Evolutionary conservation across 2,888 invertebrate genomes (phyloP), one percentile per base, ranked within the genome.

Genomic region (Coelinius sp.): DNA sequence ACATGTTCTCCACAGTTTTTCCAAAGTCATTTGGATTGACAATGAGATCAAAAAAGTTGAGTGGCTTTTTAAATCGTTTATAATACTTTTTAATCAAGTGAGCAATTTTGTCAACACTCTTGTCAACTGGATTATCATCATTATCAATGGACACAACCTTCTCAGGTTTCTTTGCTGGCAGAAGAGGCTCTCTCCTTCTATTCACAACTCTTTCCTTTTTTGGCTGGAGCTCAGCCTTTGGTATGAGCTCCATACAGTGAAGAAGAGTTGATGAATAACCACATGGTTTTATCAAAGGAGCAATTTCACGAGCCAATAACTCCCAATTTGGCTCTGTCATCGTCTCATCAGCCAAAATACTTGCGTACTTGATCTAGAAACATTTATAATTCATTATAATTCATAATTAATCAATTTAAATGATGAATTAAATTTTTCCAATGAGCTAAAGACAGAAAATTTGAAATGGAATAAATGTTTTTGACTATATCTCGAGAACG

Each of bases 1-100:
- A 90, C 49, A 92, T 89, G 80, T 93, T 93, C 88, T 93, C 92
- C 0, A 93, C 88, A 27, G 92, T 91, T 67, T 88, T 87, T 0
- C 90, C 87, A 88, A 92, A 93, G 85, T 90, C 89, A 31, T 81
- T 80, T 0, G 92, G 92, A 83, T 93, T 90, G 71, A 92, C 82
- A 17, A 92, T 90, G 8, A 90, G 83, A 79, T 90, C 88, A 85
- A 91, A 92, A 83, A 92, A 92, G 78, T 90, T 89, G 2, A 93
- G 85, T 0, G 91, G 90, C 31, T 84, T 71, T 1, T 80, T 71
- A 73, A 88, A 88, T 1, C 83, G 82, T 52, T 87, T 87, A 81
- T 88, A 90, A 64, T 87, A 85, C 44, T 88, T 84, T 0, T 70
- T 82, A 27, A 93, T 85, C 72, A 90, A 89, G 0, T 88, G 85